Evolutionary conservation across 2,888 invertebrate genomes (phyloP).

Genomic region (Tachystola acroxantha): DNA sequence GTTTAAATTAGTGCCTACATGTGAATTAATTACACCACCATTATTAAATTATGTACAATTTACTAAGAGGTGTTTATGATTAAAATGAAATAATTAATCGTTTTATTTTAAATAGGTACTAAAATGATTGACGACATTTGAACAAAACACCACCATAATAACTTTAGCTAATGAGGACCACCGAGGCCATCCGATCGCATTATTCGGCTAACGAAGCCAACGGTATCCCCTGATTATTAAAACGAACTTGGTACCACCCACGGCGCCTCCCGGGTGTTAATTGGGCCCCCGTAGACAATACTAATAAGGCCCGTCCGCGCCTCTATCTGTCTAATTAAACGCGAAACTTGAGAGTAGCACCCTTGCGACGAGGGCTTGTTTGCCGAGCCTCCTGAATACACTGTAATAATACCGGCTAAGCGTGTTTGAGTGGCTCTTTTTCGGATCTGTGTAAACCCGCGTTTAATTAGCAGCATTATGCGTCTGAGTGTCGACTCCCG

Average conservation of each 20-base stretch:
- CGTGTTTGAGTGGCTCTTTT: conserved; percentile 77
- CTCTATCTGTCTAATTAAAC: conserved; percentile 78
- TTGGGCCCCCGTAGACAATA: conserved; percentile 79
- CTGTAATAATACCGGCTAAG: conserved; percentile 77
- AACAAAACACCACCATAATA: conserved; percentile 2
- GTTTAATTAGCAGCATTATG: conserved; percentile 77
- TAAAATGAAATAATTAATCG: no score
- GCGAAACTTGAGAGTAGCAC: conserved; percentile 77
- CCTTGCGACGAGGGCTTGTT: conserved; percentile 72
- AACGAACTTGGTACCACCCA: conserved; percentile 71
- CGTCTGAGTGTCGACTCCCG: conserved; percentile 72
- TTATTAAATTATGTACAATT: neutral
- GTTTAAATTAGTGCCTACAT: conserved; percentile 19
- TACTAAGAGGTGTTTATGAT: neutral
- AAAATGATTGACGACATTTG: neutral
- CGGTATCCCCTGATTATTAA: conserved; percentile 76
- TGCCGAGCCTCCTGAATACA: conserved; percentile 53
- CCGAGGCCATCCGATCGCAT: conserved; percentile 60
- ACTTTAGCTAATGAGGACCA: conserved; percentile 28
- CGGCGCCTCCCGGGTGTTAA: conserved; percentile 72
- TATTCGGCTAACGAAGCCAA: conserved; percentile 72
- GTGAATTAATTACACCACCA: conserved; percentile 28
- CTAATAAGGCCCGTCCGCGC: conserved; percentile 77
- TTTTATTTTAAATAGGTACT: no score
- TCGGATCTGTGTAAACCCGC: conserved; percentile 75